Percentiles rank a stretch among this genome's conserved stretches.
phyloP scores from a whole-genome alignment of 1,140 invertebrate genomes.

The Drosophila repletoides region DNA sequence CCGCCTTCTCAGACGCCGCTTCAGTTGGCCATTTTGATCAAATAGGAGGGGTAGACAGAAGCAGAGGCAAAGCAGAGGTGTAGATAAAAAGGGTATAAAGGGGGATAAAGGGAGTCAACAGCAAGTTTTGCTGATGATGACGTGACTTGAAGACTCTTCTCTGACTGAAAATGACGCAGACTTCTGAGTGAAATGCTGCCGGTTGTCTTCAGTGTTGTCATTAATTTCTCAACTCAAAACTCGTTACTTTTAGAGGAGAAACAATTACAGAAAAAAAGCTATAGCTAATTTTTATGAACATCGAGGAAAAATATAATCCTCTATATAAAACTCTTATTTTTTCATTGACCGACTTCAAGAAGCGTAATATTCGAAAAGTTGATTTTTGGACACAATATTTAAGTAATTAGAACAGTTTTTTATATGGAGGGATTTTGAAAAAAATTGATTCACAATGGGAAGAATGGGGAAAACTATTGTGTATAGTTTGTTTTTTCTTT shows the following conservation, averaged over 20 bases:
- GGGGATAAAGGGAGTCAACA: neutral
- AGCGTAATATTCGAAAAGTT: too few relatives aligned
- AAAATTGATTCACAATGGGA: too few relatives aligned
- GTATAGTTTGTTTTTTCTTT: neutral
- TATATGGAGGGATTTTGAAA: too few relatives aligned
- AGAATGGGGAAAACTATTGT: too few relatives aligned
- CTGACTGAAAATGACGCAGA: conserved; percentile 28
- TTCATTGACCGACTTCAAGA: too few relatives aligned
- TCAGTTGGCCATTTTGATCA: conserved; percentile 52
- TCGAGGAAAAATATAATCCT: too few relatives aligned
- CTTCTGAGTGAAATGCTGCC: conserved; percentile 27
- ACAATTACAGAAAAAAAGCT: too few relatives aligned
- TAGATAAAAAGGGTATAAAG: neutral
- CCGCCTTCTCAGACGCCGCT: conserved; percentile 49
- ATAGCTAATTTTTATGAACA: too few relatives aligned
- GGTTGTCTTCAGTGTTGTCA: conserved; percentile 51
- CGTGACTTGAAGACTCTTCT: conserved; percentile 62
- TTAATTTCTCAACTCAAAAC: neutral
- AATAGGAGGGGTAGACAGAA: conserved; percentile 27
- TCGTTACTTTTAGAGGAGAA: too few relatives aligned
- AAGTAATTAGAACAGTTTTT: too few relatives aligned
- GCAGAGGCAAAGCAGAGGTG: neutral
- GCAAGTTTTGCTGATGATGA: conserved; percentile 58
- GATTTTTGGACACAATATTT: too few relatives aligned
- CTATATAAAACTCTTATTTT: too few relatives aligned